These are phyloP conservation scores for Hafferia zeledoni DNA, from an alignment of 2,797 vertebrate species.

Conservation along the genomic window DNA sequence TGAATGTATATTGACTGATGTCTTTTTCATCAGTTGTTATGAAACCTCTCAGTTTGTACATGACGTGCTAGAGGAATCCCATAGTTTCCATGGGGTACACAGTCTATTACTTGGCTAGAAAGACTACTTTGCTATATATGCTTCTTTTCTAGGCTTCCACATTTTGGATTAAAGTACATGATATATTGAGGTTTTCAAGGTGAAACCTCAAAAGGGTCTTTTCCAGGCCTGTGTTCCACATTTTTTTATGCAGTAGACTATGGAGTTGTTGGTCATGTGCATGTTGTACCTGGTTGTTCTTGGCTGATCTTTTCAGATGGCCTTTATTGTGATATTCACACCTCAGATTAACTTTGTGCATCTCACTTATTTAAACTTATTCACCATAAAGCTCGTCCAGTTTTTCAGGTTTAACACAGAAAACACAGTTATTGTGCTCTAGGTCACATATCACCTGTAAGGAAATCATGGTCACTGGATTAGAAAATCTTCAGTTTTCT, in stretches of 20 bases:
- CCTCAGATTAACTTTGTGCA: background rate
- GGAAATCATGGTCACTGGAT: slow-evolving; percentile 10
- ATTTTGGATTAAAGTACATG: background rate
- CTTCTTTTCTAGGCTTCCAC: background rate
- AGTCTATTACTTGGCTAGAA: background rate
- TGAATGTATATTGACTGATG: slow-evolving; percentile 25
- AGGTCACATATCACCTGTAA: background rate
- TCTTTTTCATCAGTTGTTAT: slow-evolving; percentile 36
- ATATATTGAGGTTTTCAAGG: background rate
- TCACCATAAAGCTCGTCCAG: background rate
- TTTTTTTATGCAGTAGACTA: background rate
- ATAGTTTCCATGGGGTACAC: background rate
- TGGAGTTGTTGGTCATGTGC: background rate
- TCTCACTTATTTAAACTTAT: background rate
- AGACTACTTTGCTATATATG: background rate
- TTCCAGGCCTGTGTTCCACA: background rate
- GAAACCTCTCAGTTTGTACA: background rate
- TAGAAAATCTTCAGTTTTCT: slow-evolving; percentile 1
- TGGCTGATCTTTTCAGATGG: background rate
- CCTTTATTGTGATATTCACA: background rate
- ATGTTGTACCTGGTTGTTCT: background rate
- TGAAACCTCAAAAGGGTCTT: background rate
- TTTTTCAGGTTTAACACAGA: background rate
- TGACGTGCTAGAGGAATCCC: background rate
- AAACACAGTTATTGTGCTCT: background rate